Evolutionary conservation across 2,113 vertebrate species (phyloP), one percentile per base, ranked within the genome.

Genomic region (Indicator maculatus): DNA sequence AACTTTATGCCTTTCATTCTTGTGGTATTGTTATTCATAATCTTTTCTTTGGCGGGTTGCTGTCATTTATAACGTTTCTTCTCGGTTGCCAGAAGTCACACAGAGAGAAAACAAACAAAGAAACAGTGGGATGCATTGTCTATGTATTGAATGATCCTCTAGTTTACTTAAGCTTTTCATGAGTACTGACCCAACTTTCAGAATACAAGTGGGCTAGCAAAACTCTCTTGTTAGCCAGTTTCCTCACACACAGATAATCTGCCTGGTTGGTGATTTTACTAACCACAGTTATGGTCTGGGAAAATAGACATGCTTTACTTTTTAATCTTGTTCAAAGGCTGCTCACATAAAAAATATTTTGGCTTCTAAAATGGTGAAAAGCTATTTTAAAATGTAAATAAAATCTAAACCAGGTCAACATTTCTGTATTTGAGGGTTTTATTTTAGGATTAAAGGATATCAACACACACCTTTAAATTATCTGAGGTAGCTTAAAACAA

Each of bases 51-150:
- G 93, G 89, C 79, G 1, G 14, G 47, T 78, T 64, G 5, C n/a
- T 90, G 82, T 95, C 95, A 83, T 91, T 94, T 94, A 82, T 9
- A 95, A 47, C 5, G 8, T 81, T 89, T 88, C 84, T 86, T 93
- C 82, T 92, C 65, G 67, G 47, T 38, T 95, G 93, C 88, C 94
- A 95, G 85, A 94, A 93, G 85, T 95, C 94, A 83, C 89, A 82
- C 89, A 95, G 83, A 52, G 95, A 93, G 79, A 96, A 94, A 95
- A 91, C 65, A 96, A 96, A 96, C 95, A 94, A 69, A 94, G 89
- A 94, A 93, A 94, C 89, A 94, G 93, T 93, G 79, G 91, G 93
- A 87, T 74, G 83, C 79, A 94, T 86, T 93, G 84, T 93, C 82
- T 91, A 93, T 45, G 72, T 91, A 93, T 89, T 92, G 93, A 89